Percentiles rank a stretch among this genome's conserved stretches.
Evolutionary conservation across 1,140 invertebrate genomes (phyloP).

Genomic region (Hypsibius dujardini): DNA sequence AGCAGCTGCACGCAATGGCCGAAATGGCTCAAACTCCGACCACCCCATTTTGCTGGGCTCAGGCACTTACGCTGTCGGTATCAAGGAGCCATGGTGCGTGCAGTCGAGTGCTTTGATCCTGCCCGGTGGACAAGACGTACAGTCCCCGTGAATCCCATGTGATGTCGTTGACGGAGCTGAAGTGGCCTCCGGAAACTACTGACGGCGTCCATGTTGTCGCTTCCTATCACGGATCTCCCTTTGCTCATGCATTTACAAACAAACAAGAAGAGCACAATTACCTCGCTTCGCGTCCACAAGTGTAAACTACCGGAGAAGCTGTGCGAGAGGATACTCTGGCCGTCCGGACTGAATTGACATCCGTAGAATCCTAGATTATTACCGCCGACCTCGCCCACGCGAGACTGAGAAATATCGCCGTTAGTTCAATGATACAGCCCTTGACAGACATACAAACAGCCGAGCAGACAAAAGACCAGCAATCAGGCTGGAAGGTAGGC

Average conservation of each 20-base stretch:
- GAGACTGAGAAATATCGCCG: slow-evolving; percentile 30
- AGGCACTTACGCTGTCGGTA: slow-evolving; percentile 22
- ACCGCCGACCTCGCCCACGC: slow-evolving; percentile 73
- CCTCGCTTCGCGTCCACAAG: slow-evolving; percentile 53
- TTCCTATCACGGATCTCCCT: slow-evolving; percentile 16
- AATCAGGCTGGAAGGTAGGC: too few species aligned
- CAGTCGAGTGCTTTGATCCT: slow-evolving; percentile 74
- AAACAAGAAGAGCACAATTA: slow-evolving; percentile 26
- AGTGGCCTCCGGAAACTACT: slow-evolving; percentile 65
- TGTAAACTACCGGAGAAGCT: slow-evolving; percentile 83
- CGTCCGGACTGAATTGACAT: slow-evolving; percentile 53
- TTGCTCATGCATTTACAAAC: background rate
- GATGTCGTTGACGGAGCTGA: slow-evolving; percentile 59
- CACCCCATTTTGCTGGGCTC: too few species aligned
- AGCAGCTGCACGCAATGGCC: too few species aligned
- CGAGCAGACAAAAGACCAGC: too few species aligned
- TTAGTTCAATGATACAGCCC: background rate
- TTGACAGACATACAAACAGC: background rate
- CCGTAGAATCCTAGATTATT: slow-evolving; percentile 82
- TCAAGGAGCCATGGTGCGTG: slow-evolving; percentile 56
- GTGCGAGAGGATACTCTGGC: slow-evolving; percentile 55
- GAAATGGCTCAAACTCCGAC: too few species aligned
- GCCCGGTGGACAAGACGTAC: slow-evolving; percentile 50
- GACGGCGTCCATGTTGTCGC: slow-evolving; percentile 46
- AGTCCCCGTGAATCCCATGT: slow-evolving; percentile 61